Evolutionary conservation across 1,140 invertebrate species (phyloP), one percentile per base, ranked within the genome.

Genomic region (Cecropterus lyciades): DNA sequence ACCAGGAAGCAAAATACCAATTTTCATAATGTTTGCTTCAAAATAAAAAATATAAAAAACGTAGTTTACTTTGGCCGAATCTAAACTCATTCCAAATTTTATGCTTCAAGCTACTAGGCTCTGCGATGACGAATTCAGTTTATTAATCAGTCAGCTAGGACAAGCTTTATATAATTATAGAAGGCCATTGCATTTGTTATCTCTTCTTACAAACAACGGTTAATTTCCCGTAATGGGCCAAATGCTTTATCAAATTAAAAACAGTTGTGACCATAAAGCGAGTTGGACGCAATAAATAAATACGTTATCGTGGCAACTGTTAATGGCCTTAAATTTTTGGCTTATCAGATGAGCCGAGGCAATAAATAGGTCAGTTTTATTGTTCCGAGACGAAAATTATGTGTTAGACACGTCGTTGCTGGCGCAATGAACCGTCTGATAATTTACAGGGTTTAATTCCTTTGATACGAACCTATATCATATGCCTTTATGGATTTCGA

Each of bases 331-430:
- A 83, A 87, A 88, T 79, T 70, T 83, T 82, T 69, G 65, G 74
- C 73, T 87, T 90, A 89, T 91, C 85, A 79, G 72, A 85, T 83
- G 70, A 70, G 65, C 71, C 77, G 64, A 51, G 70, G 73, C 73
- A 84, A 87, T 89, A 88, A 91, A 90, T 89, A 87, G 84, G 86
- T 86, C 87, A 87, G 55, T 83, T 87, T 89, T 87, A 86, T 89
- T 84, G 73, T 81, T 76, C 76, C 69, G 74, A 72, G 71, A 72
- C 65, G 66, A 76, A 75, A 86, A 77, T 84, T 83, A 85, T 86
- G 79, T 80, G 82, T 80, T 74, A 62, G 49, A 67, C 59, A 66
- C 60, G 77, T 75, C 73, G 77, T 85, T 80, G 80, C 46, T 72
- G 66, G 72, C 72, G 69, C 79, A 79, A 72, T 73, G 75, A 82